Evolutionary conservation across 2,888 invertebrate species (phyloP).

Genomic region (Drosophila borealis): DNA sequence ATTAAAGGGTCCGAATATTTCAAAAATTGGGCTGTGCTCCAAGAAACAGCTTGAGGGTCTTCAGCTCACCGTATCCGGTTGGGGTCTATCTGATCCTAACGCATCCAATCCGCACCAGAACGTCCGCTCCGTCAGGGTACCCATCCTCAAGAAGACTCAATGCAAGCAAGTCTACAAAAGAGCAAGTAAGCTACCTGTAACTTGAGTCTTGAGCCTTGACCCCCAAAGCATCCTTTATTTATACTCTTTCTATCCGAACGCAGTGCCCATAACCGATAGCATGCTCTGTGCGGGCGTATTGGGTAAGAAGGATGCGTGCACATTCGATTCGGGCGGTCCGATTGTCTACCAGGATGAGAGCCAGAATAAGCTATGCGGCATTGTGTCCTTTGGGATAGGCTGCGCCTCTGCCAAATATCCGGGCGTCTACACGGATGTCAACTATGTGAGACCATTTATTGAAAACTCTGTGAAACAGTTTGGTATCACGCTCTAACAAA

Average conservation of each 20-base stretch:
- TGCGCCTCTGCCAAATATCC: conserved; percentile 87
- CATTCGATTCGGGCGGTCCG: conserved; percentile 81
- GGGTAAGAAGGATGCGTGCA: conserved; percentile 70
- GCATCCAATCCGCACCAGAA: not conserved
- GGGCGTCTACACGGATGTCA: conserved; percentile 91
- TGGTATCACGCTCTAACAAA: not conserved
- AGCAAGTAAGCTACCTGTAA: conserved; percentile 27
- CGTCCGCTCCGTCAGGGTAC: conserved; percentile 51
- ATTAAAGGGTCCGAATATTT: conserved; percentile 27
- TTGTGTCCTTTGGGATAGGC: conserved; percentile 87
- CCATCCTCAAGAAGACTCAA: conserved; percentile 22
- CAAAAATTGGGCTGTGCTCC: conserved; percentile 27
- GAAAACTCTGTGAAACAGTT: not conserved
- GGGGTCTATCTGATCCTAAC: conserved; percentile 44
- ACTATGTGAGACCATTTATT: conserved; percentile 62
- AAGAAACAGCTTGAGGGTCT: conserved; percentile 1
- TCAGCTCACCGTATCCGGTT: conserved; percentile 47
- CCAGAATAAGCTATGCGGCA: conserved; percentile 85
- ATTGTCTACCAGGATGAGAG: conserved; percentile 15
- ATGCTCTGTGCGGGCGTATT: conserved; percentile 75
- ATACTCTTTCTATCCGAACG: not conserved
- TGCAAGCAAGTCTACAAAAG: conserved; percentile 37
- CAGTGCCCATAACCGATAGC: conserved; percentile 40
- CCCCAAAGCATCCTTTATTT: not conserved
- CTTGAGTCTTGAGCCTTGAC: not conserved